Evolutionary conservation across 2,113 vertebrate species (phyloP).

Genomic region (Marmota flaviventris): DNA sequence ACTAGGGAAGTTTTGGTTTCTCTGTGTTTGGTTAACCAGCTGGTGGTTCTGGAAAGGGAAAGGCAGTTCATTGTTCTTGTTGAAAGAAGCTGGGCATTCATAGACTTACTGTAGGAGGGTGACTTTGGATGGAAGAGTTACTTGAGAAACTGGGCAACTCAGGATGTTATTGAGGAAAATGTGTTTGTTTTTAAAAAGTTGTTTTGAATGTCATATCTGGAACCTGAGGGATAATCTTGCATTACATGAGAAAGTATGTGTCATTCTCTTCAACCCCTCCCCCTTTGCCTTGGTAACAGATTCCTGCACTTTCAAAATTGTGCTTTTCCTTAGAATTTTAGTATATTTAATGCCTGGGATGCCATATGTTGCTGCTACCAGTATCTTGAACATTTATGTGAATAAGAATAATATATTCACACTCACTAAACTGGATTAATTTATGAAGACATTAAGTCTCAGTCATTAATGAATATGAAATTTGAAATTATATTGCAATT

Average conservation of each 20-base stretch:
- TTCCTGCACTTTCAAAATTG: constrained; percentile 61
- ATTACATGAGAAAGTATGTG: not conserved
- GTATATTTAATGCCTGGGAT: constrained; percentile 61
- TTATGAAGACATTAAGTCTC: constrained; percentile 73
- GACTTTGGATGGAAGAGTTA: constrained; percentile 80
- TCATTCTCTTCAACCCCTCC: not conserved
- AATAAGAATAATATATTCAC: constrained; percentile 79
- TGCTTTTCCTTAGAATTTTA: constrained; percentile 67
- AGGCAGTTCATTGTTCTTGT: constrained; percentile 69
- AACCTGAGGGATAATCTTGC: not conserved
- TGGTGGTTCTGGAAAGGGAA: constrained; percentile 78
- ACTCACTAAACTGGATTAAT: constrained; percentile 77
- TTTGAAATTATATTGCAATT: constrained; percentile 78
- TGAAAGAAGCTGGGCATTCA: constrained; percentile 78
- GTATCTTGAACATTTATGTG: constrained; percentile 66
- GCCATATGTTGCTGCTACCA: constrained; percentile 70
- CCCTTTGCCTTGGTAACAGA: constrained; percentile 59
- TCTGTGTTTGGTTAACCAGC: constrained; percentile 62
- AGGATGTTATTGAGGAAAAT: constrained; percentile 78
- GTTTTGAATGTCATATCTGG: constrained; percentile 12
- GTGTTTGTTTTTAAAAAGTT: constrained; percentile 47
- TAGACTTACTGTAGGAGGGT: constrained; percentile 77
- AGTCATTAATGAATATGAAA: constrained; percentile 77
- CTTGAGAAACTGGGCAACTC: constrained; percentile 79
- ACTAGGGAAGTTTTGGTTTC: constrained; percentile 66